Evolutionary conservation across 2,888 invertebrate genomes (phyloP).

Genomic region (Cataglyphis albicans): DNA sequence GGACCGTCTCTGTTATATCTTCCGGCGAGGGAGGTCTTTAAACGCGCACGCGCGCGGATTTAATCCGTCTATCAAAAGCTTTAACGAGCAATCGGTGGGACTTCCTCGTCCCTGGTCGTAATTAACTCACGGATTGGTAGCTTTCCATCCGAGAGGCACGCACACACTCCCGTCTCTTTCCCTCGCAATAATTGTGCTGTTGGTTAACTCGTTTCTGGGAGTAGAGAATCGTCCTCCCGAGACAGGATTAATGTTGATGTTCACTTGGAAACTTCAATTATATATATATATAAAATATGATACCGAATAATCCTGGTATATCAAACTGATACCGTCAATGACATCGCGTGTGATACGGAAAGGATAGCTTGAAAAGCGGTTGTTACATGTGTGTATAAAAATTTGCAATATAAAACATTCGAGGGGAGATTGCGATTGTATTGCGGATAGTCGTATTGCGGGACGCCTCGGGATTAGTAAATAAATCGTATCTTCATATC

Average conservation of each 20-base stretch:
- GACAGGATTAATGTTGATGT: conserved; percentile 28
- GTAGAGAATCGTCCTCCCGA: conserved; percentile 23
- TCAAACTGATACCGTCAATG: conserved; percentile 12
- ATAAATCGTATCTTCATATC: conserved; percentile 1
- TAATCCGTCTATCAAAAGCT: conserved; percentile 55
- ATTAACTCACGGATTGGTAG: conserved; percentile 53
- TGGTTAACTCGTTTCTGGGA: conserved; percentile 45
- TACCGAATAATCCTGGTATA: not conserved
- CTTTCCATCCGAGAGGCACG: conserved; percentile 36
- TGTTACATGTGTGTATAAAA: not conserved
- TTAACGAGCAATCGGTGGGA: conserved; percentile 49
- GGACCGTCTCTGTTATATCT: not conserved
- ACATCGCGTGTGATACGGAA: not conserved
- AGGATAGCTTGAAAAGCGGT: not conserved
- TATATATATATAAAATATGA: conserved; percentile 3
- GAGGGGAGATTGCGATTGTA: conserved; percentile 5
- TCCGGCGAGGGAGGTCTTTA: conserved; percentile 1
- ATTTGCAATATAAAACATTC: conserved; percentile 4
- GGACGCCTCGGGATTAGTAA: conserved; percentile 11
- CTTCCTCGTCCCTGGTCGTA: conserved; percentile 33
- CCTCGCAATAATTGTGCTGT: conserved; percentile 48
- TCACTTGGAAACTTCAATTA: conserved; percentile 49
- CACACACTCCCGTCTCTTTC: conserved; percentile 22
- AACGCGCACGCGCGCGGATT: conserved; percentile 10
- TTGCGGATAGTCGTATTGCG: not conserved